A percentile compares a stretch with the other conserved stretches of the same genome.
phyloP scores from a whole-genome alignment of 2,113 vertebrate genomes.

The Onychostoma macrolepis region DNA sequence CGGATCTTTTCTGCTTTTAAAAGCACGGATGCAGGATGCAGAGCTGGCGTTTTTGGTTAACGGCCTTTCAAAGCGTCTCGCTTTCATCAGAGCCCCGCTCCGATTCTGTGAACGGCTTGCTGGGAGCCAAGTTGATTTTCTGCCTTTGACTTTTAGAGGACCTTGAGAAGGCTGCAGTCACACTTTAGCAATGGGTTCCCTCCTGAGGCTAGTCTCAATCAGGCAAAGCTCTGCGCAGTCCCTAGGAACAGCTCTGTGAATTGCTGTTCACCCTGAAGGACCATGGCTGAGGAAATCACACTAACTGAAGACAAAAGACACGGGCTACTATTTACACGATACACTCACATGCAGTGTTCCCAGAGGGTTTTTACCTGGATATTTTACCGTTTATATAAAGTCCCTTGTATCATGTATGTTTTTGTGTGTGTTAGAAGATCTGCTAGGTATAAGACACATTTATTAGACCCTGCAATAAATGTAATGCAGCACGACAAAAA shows the following conservation, averaged over 20 bases:
- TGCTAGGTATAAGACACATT: conserved; percentile 3
- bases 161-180: conserved; percentile 55
- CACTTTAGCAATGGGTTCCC: conserved; percentile 50
- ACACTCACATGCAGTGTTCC: conserved; percentile 8
- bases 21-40: conserved; percentile 33
- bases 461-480: not conserved
- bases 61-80: conserved; percentile 32
- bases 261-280: conserved; percentile 50
- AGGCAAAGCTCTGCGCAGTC: conserved; percentile 53
- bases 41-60: conserved; percentile 30
- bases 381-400: not conserved
- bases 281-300: conserved; percentile 26
- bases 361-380: not conserved
- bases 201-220: conserved; percentile 56
- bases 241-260: conserved; percentile 49
- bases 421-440: not conserved
- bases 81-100: conserved; percentile 39
- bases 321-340: conserved; percentile 34
- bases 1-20: not conserved
- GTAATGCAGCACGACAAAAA: conserved; percentile 10
- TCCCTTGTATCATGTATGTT: not conserved
- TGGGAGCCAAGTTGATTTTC: conserved; percentile 56
- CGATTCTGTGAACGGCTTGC: conserved; percentile 14
- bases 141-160: conserved; percentile 57
- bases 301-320: conserved; percentile 49